Evolutionary conservation across 53 echinoderm and acorn worm species (phyloP), one percentile per base, ranked within the genome.

Genomic region (Paelopatides confundens): DNA sequence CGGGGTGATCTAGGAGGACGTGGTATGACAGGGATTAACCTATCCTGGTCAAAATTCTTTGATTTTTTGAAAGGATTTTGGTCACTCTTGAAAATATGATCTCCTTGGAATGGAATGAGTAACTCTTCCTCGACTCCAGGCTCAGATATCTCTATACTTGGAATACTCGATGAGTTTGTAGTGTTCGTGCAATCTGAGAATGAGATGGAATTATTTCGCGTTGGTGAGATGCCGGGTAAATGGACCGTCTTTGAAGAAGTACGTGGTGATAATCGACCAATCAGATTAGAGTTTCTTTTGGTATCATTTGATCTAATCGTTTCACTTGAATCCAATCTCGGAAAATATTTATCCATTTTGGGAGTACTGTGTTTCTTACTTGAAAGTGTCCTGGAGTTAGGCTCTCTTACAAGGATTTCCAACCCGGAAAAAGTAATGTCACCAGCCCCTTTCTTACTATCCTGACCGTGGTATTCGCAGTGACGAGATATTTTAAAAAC

Each of bases 1-100:
- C 64, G 91, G 62, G 82, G 87, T 54, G 71, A 91, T 74, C n/a
- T 71, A 69, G 82, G 87, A 66, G 81, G 87, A n/a, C 32, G n/a
- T 46, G 82, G 82, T 17, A 50, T 7, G 14, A 36, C 28, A 21
- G 76, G 9, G 8, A 35, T 67, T 21, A 54, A 17, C 54, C 54
- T 18, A 18, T 23, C 54, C 5, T 14, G 5, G 1, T 54, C 54
- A 54, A 54, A 54, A 54, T 54, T 54, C 54, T 54, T 54, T 3
- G 54, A 0, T 3, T 21, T 23, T 23, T 21, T 18, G 13, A 21
- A 54, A 18, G 54, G 21, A 54, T 15, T 54, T 23, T 54, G 18
- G 5, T 18, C 54, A 54, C 5, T 54, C 5, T 54, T 54, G 21
- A 67, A 35, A 6, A 31, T 2, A 2, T 26, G 26, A 11, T 35